These are phyloP conservation scores for Cistogaster globosa DNA, from an alignment of 2,888 invertebrate species.

Conservation along the genomic window DNA sequence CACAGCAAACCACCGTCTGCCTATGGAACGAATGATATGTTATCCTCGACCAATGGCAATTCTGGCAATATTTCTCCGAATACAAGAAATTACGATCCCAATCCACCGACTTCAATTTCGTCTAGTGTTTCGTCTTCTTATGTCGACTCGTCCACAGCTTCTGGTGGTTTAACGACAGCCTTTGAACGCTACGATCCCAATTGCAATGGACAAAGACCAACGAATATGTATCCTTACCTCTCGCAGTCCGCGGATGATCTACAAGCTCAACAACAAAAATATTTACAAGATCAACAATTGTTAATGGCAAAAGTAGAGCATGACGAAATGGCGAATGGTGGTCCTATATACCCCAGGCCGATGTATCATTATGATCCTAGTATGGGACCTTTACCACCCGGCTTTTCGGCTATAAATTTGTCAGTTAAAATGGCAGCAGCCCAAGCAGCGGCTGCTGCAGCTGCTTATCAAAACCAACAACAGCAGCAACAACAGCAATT, in stretches of 20 bases:
- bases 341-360: constrained; percentile 91
- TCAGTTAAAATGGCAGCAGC: constrained; percentile 89
- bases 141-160: constrained; percentile 74
- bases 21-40: constrained; percentile 75
- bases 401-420: constrained; percentile 91
- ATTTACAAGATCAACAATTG: constrained; percentile 85
- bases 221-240: constrained; percentile 86
- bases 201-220: constrained; percentile 83
- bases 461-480: constrained; percentile 81
- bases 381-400: constrained; percentile 88
- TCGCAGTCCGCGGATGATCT: constrained; percentile 85
- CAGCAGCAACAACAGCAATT: constrained; percentile 77
- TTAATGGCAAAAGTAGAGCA: constrained; percentile 88
- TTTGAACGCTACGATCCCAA: constrained; percentile 87
- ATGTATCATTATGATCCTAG: constrained; percentile 92
- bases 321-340: constrained; percentile 84
- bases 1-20: constrained; percentile 81
- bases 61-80: constrained; percentile 77
- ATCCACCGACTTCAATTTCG: constrained; percentile 76
- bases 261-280: constrained; percentile 85
- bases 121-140: constrained; percentile 74
- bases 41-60: constrained; percentile 73
- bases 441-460: constrained; percentile 82
- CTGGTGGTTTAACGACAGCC: constrained; percentile 83
- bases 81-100: constrained; percentile 78